A percentile compares a stretch with the other conserved stretches of the same genome.
Conservation (phyloP, 2,888 invertebrate species). For the Dryadula phaetusa region DNA sequence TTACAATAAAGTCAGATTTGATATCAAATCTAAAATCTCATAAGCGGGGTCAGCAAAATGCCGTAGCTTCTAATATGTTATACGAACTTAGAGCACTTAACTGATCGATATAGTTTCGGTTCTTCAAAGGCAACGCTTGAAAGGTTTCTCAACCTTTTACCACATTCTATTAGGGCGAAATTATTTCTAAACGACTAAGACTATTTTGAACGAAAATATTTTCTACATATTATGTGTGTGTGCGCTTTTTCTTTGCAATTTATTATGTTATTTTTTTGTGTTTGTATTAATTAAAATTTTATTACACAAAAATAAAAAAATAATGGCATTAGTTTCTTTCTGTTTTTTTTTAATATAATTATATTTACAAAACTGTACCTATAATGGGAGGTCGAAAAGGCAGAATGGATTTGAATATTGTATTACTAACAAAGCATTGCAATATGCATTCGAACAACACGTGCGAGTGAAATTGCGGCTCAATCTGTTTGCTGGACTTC, state of each 20-base stretch:
- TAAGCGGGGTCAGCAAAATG: conserved; percentile 30
- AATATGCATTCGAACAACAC: not conserved
- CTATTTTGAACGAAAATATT: not conserved
- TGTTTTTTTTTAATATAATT: too few species aligned
- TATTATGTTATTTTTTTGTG: too few species aligned
- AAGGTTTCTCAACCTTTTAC: conserved; percentile 37
- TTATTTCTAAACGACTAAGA: conserved; percentile 10
- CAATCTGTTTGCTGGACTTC: not conserved
- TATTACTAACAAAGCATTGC: not conserved
- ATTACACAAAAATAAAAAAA: too few species aligned
- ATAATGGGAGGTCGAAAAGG: too few species aligned
- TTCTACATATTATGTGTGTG: too few species aligned
- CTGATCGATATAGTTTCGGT: conserved; percentile 43
- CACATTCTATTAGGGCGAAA: conserved; percentile 15
- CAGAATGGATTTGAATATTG: not conserved
- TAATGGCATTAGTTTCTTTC: too few species aligned
- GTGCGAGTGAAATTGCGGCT: not conserved
- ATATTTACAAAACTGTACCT: not conserved
- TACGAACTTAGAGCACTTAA: conserved; percentile 36
- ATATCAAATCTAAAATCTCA: not conserved
- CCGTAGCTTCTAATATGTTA: conserved; percentile 22
- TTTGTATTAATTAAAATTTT: too few species aligned
- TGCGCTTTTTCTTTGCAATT: too few species aligned
- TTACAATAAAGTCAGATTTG: not conserved
- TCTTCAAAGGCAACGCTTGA: conserved; percentile 39